Evolutionary conservation across 2,888 invertebrate species (phyloP), one percentile per base, ranked within the genome.

Genomic region (Sipha maydis): DNA sequence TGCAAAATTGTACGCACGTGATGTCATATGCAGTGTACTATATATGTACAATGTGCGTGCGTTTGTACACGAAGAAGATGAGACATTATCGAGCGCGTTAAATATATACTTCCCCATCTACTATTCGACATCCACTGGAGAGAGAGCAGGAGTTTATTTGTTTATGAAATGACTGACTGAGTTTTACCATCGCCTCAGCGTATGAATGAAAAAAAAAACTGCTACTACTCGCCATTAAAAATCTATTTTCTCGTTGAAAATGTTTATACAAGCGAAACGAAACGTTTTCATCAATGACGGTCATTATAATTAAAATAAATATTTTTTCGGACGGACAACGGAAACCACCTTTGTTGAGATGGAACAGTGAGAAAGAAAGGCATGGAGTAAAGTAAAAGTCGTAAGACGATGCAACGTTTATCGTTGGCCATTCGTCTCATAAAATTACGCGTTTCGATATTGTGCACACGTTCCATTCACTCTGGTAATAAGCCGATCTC

Each of bases 241-340:
- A 38, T 28, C 28, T 84, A 67, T 85, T 76, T 85, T 76, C 76
- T 67, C 41, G 28, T 3, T 56, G 73, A 31, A 83, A 75, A 83
- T 56, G 80, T 69, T 82, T 82, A 28, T 28, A 69, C 48, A 69
- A 82, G 48, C 31, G 14, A 71, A 71, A 82, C 21, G 79, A 80
- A 80, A 80, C 80, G 61, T 82, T 82, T 69, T 82, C 69, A 48
- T 82, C 69, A 75, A 76, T 76, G 56, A 61, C 61, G 41, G 61
- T 41, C 84, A 85, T 76, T 75, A 61, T 76, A 76, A 84, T 76
- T 83, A 75, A 31, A 83, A 83, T 56, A 38, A 83, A 54, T 34
- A 73, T 56, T 71, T n/a, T 83, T 48, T 56, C 14, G 77, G 11
- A 48, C 38, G n/a, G n/a, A 75, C 9, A 34, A 34, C 21, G 25